Conservation (phyloP, 2,113 vertebrate species). For the Delphinus delphis region DNA sequence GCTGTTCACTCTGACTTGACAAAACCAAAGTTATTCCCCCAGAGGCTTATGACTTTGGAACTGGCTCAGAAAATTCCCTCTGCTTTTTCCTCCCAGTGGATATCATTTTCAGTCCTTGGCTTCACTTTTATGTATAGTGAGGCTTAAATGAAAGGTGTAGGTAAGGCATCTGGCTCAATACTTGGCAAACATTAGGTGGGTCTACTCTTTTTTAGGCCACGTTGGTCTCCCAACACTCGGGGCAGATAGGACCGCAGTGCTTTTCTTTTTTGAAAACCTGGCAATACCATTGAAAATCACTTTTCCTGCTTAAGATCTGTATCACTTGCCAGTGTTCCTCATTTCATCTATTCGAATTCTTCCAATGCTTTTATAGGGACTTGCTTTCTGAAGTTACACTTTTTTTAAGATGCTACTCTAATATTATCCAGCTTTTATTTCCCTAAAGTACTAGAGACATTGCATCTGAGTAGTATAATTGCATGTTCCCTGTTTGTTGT, state of each 20-base stretch:
- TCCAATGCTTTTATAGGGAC: background rate
- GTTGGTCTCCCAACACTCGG: background rate
- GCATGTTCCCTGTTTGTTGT: background rate
- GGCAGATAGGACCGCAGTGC: background rate
- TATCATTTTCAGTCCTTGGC: constrained; percentile 41
- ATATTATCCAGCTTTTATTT: background rate
- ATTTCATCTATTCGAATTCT: background rate
- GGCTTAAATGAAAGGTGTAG: constrained; percentile 24
- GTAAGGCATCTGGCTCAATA: background rate
- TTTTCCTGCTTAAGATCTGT: background rate
- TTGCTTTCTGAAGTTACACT: background rate
- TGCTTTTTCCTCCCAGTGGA: constrained; percentile 53
- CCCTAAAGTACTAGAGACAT: background rate
- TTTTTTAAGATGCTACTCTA: background rate
- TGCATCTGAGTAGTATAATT: background rate
- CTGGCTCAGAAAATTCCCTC: constrained; percentile 61
- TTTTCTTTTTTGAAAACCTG: constrained; percentile 4
- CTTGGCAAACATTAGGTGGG: background rate
- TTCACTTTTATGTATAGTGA: constrained; percentile 27
- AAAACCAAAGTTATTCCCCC: constrained; percentile 72
- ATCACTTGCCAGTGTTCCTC: background rate
- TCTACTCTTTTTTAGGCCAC: background rate
- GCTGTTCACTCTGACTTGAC: constrained; percentile 65
- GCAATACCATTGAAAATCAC: background rate
- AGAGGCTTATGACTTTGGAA: constrained; percentile 64